Evolutionary conservation across 2,113 vertebrate species (phyloP).

Genomic region (Lagenorhynchus albirostris): DNA sequence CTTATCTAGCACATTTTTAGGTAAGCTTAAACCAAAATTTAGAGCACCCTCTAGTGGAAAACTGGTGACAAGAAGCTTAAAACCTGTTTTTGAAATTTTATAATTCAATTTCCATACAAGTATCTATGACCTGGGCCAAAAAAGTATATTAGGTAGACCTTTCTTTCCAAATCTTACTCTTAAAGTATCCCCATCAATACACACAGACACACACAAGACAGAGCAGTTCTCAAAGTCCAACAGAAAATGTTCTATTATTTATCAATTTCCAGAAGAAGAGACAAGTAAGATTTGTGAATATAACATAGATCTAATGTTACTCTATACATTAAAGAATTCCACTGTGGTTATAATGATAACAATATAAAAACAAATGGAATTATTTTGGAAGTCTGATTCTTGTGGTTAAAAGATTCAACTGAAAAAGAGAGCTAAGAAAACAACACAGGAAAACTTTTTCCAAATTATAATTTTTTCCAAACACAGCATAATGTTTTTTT

Average conservation of each 20-base stretch:
- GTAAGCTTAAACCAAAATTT: not conserved
- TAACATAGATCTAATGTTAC: not conserved
- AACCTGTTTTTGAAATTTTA: not conserved
- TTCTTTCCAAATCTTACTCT: not conserved
- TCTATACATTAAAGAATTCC: not conserved
- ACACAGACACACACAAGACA: not conserved
- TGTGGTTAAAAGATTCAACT: not conserved
- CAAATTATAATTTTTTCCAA: not conserved
- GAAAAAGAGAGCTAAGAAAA: not conserved
- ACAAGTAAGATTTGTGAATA: not conserved
- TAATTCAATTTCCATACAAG: not conserved
- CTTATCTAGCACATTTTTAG: not conserved
- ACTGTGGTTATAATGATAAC: not conserved
- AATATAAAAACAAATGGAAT: not conserved
- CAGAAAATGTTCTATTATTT: not conserved
- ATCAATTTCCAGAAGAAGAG: slow-evolving; percentile 1
- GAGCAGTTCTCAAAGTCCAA: not conserved
- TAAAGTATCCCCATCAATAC: not conserved
- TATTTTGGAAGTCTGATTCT: not conserved
- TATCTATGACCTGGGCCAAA: not conserved
- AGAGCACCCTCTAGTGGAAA: slow-evolving; percentile 63
- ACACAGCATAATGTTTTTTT: not conserved
- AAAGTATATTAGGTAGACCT: not conserved
- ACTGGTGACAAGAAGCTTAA: not conserved
- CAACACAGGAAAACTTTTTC: not conserved